Evolutionary conservation across 2,888 invertebrate genomes (phyloP).

Genomic region (Noctua pronuba): DNA sequence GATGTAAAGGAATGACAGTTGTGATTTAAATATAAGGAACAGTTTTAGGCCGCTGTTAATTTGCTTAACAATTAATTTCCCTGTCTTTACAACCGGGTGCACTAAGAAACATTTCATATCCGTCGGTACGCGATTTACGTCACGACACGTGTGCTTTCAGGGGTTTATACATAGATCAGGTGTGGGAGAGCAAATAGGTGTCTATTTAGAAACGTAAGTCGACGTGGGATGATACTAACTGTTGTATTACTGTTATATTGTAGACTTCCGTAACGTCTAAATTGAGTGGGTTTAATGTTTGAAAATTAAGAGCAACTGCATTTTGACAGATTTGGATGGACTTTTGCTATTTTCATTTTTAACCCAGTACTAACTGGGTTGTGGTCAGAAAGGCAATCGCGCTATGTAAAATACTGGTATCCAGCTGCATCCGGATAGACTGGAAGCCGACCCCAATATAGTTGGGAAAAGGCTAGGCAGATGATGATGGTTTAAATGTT

Average conservation of each 20-base stretch:
- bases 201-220: not conserved
- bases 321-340: not conserved
- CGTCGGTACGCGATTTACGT: constrained; percentile 22
- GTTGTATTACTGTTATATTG: not conserved
- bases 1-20: not conserved
- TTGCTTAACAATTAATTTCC: not conserved
- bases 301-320: not conserved
- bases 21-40: not conserved
- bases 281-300: not conserved
- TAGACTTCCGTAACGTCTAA: not conserved
- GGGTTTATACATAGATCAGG: constrained; percentile 6
- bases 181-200: not conserved
- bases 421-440: too few species aligned
- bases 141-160: constrained; percentile 35
- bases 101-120: constrained; percentile 13
- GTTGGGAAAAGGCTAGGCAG: too few species aligned
- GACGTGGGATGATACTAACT: constrained; percentile 2
- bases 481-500: not conserved
- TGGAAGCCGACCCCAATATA: too few species aligned
- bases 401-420: too few species aligned
- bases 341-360: not conserved
- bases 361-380: too few species aligned
- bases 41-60: not conserved
- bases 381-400: too few species aligned
- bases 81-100: not conserved